phyloP scores from a whole-genome alignment of 2,888 invertebrate species.

The Chalcosyrphus nemorum region DNA sequence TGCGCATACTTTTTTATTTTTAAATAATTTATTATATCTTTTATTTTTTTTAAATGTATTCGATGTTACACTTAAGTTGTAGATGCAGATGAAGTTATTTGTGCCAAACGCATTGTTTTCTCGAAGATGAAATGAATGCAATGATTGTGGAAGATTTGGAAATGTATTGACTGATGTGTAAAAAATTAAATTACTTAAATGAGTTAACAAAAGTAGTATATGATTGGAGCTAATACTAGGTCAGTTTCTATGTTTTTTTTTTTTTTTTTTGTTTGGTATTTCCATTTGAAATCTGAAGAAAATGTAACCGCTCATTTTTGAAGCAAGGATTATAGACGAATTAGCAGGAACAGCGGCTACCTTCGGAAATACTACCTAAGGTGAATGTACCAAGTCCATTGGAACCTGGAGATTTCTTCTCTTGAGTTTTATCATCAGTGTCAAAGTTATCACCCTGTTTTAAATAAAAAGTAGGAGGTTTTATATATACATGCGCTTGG shows the following conservation, averaged over 20 bases:
- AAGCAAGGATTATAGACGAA: slow-evolving; percentile 50
- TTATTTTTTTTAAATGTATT: slow-evolving; percentile 26
- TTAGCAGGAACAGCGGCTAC: slow-evolving; percentile 82
- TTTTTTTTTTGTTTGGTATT: slow-evolving; percentile 1
- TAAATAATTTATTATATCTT: background rate
- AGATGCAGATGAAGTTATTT: slow-evolving; percentile 26
- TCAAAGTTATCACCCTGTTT: slow-evolving; percentile 82
- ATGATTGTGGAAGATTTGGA: slow-evolving; percentile 4
- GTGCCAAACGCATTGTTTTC: slow-evolving; percentile 36
- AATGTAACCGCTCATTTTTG: slow-evolving; percentile 34
- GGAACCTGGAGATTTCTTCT: slow-evolving; percentile 81
- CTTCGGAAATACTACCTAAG: slow-evolving; percentile 80
- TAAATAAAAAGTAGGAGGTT: background rate
- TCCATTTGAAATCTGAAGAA: slow-evolving; percentile 44
- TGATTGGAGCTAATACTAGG: slow-evolving; percentile 53
- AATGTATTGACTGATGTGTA: slow-evolving; percentile 36
- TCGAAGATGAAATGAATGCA: slow-evolving; percentile 25
- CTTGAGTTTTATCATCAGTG: slow-evolving; percentile 81
- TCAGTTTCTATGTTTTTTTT: slow-evolving; percentile 30
- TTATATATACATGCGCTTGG: background rate
- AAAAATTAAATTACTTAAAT: slow-evolving; percentile 21
- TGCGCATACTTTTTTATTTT: background rate
- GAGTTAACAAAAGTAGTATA: slow-evolving; percentile 55
- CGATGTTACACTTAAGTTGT: slow-evolving; percentile 50
- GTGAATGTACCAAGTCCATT: slow-evolving; percentile 81